Evolutionary conservation across 2,113 vertebrate species (phyloP).

Genomic region (Leiothrix lutea): DNA sequence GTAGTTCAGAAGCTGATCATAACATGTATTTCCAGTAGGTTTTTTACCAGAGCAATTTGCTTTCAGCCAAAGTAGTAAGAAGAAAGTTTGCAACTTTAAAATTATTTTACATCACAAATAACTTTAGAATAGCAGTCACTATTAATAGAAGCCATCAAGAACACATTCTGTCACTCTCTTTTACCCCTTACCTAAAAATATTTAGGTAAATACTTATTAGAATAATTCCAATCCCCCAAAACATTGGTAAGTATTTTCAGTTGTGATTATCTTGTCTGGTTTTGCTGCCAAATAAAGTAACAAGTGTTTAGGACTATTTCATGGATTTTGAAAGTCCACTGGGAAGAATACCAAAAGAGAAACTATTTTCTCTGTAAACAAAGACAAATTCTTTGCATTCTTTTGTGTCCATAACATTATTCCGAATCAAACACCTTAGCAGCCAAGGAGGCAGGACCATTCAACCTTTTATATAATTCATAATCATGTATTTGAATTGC

Average conservation of each 20-base stretch:
- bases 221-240: background rate
- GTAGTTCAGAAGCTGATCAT: background rate
- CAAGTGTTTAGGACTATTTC: background rate
- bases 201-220: background rate
- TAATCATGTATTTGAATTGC: background rate
- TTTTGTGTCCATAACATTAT: background rate
- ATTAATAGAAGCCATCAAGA: background rate
- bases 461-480: background rate
- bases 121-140: background rate
- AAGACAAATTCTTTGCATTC: background rate
- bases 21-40: background rate
- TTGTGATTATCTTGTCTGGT: background rate
- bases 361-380: background rate
- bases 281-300: background rate
- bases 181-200: background rate
- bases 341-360: background rate
- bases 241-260: background rate
- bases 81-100: background rate
- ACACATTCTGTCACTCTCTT: background rate
- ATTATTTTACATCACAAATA: background rate
- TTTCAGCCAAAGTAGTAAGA: background rate
- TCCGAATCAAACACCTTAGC: background rate
- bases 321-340: background rate
- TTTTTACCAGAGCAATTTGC: background rate
- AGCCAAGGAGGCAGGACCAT: background rate